A percentile compares a stretch with the other conserved stretches of the same genome.
Conservation (phyloP, 1,140 invertebrate species). For the Magallana gigas region DNA sequence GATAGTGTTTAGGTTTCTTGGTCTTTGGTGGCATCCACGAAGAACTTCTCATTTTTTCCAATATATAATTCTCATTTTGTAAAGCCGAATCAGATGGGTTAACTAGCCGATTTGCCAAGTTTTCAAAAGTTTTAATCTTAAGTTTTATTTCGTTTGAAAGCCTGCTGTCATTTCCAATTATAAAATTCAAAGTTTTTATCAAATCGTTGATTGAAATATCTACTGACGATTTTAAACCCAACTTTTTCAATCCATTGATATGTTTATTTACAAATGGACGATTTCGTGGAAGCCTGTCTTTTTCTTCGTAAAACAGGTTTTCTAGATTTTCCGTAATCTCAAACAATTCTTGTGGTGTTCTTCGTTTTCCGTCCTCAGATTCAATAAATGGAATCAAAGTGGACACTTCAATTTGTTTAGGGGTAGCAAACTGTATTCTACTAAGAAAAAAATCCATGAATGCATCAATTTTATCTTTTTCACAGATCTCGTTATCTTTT, state of each 20-base stretch:
- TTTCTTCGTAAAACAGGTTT: neutral
- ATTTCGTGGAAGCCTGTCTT: neutral
- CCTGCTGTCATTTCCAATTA: neutral
- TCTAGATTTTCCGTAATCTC: neutral
- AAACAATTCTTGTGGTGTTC: neutral
- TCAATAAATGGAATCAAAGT: neutral
- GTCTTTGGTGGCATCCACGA: slow-evolving; percentile 1
- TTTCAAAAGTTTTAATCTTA: neutral
- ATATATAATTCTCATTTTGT: neutral
- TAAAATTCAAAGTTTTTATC: neutral
- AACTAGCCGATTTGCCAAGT: neutral
- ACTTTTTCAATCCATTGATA: neutral
- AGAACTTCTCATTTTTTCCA: neutral
- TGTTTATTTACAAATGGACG: neutral
- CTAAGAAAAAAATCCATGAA: neutral
- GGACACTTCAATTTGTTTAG: neutral
- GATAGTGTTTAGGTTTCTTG: neutral
- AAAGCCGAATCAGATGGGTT: neutral
- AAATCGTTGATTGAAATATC: neutral
- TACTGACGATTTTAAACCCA: neutral
- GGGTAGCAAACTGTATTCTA: neutral
- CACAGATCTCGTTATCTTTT: neutral
- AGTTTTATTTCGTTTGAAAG: neutral
- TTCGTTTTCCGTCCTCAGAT: neutral
- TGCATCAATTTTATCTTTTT: neutral